Conservation (phyloP, 2,888 invertebrate species). For the Pasiphila rectangulata region DNA sequence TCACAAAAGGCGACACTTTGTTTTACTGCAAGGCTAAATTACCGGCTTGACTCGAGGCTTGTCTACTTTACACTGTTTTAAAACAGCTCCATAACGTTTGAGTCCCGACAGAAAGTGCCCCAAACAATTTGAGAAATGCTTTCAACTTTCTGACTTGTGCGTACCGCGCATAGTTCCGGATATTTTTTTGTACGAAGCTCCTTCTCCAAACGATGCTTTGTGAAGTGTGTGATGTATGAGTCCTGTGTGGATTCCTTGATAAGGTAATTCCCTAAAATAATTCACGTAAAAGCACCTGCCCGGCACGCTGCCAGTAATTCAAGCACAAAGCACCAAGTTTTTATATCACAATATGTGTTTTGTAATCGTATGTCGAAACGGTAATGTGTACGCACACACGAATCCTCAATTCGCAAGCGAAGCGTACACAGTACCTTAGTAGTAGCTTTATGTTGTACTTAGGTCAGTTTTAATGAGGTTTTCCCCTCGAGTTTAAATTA, state of each 20-base stretch:
- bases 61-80: constrained; percentile 13
- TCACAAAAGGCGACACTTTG: constrained; percentile 27
- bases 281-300: constrained; percentile 79
- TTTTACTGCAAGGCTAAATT: constrained; percentile 23
- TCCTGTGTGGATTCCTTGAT: constrained; percentile 52
- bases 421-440: constrained; percentile 68
- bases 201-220: constrained; percentile 46
- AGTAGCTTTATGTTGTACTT: constrained; percentile 80
- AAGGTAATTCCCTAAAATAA: constrained; percentile 76
- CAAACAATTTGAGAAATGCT: constrained; percentile 35
- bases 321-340: constrained; percentile 79
- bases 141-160: constrained; percentile 27
- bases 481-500: constrained; percentile 50
- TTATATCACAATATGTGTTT: constrained; percentile 79
- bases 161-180: constrained; percentile 22
- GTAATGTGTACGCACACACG: constrained; percentile 61
- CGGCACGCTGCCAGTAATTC: constrained; percentile 80
- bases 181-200: constrained; percentile 37
- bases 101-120: constrained; percentile 25
- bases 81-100: constrained; percentile 27
- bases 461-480: constrained; percentile 64
- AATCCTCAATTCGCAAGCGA: constrained; percentile 18
- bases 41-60: constrained; percentile 18
- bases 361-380: constrained; percentile 77
- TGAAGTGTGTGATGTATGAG: constrained; percentile 57